Base-by-base conservation (phyloP, 2,888 invertebrate species). In the Calliphora vomitoria region DNA sequence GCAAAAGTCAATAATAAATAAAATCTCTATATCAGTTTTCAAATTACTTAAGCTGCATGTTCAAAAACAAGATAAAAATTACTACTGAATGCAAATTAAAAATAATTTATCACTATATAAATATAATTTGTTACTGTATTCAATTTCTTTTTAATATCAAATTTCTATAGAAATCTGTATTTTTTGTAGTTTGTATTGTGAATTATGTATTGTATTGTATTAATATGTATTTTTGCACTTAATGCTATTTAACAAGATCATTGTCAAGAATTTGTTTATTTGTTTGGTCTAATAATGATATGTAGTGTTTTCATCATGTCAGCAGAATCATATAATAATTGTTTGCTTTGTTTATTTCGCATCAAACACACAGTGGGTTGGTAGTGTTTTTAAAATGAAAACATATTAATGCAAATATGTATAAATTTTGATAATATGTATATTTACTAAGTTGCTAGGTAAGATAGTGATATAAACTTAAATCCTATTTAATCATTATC, bases 231-330 rank as follows among this genome's bases (percentile, higher is more conserved):
- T 38, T 38, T 38, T 18, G 8, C 38, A 38, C n/a, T 38, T n/a
- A 41, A 11, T 13, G 0, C 8, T 18, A 31, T 31, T 74, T 60
- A 47, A 74, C 13, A 60, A 74, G 60, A 60, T 60, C 74, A 74
- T 47, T 74, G 74, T 74, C n/a, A 74, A 31, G 44, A 18, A 38
- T 64, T 38, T 38, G 15, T 2, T 64, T 4, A 18, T 38, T 38
- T 64, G 10, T 38, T 38, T n/a, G n/a, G 10, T 60, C 15, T 35
- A 35, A 60, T 31, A 35, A 60, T 13, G 50, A 5, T 18, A 18
- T 60, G 31, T 15, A 1, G 13, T 31, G 13, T 6, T 60, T 31
- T 60, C 4, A 1, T 44, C 41, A 8, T 44, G 8, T 60, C 60
- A 60, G 31, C 13, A 15, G 15, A 60, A 15, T 35, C 25, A 58